Percentiles rank a stretch among this genome's conserved stretches.
Evolutionary conservation across 2,888 invertebrate genomes (phyloP).

Genomic region (Trachelus tabidus): DNA sequence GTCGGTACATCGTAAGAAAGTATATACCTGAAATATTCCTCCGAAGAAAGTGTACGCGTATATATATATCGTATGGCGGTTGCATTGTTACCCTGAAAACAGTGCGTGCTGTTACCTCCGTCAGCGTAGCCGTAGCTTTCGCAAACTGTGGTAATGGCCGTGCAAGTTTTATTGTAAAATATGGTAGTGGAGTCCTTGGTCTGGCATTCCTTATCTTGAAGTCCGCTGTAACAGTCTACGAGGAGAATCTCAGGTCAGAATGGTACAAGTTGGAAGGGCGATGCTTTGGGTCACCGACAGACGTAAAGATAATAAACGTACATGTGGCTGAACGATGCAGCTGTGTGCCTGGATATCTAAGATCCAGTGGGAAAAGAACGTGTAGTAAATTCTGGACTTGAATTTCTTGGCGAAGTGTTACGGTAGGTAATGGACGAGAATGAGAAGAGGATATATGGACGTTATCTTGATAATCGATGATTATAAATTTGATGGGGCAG

Average conservation of each 20-base stretch:
- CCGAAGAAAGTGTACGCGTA: constrained; percentile 71
- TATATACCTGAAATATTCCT: constrained; percentile 75
- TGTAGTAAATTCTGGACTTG: not conserved
- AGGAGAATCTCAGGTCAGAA: constrained; percentile 21
- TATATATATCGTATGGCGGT: constrained; percentile 69
- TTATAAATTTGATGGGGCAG: not conserved
- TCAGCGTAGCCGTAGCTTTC: constrained; percentile 56
- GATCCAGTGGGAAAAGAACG: not conserved
- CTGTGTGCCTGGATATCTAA: not conserved
- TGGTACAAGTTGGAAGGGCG: not conserved
- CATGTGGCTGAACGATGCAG: not conserved
- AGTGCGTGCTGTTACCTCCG: constrained; percentile 66
- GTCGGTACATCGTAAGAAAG: not conserved
- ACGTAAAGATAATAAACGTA: not conserved
- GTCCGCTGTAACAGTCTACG: constrained; percentile 75
- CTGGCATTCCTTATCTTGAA: constrained; percentile 71
- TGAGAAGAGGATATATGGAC: not conserved
- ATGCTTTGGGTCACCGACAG: not conserved
- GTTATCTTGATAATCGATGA: not conserved
- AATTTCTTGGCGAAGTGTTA: not conserved
- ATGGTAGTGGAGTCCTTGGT: constrained; percentile 65
- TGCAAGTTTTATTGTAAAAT: constrained; percentile 70
- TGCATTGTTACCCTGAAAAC: constrained; percentile 60
- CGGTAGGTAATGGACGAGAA: not conserved
- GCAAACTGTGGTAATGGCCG: constrained; percentile 69